Conservation (phyloP, 2,113 vertebrate genomes). For the Artemisiospiza belli region DNA sequence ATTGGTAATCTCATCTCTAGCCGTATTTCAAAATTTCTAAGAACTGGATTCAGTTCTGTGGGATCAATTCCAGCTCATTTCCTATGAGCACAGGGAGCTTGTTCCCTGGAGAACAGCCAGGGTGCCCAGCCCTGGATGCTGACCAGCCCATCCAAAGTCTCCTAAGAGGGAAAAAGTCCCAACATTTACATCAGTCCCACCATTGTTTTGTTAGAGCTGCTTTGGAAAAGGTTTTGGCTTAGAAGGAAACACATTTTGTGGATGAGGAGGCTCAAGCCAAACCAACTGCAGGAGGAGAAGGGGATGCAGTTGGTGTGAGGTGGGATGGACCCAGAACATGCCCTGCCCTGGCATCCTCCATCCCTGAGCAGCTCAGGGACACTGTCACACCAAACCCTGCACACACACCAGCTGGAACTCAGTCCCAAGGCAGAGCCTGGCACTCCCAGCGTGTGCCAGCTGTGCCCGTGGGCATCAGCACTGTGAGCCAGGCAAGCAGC, state of each 20-base stretch:
- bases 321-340: background rate
- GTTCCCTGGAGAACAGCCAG: background rate
- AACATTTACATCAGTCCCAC: background rate
- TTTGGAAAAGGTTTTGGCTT: background rate
- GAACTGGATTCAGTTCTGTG: background rate
- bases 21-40: background rate
- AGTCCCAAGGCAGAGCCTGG: background rate
- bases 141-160: background rate
- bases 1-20: background rate
- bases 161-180: background rate
- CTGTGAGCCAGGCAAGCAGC: conserved; percentile 66
- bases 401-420: background rate
- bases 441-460: background rate
- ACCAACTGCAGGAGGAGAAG: background rate
- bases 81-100: background rate
- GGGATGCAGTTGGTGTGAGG: background rate
- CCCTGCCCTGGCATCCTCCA: background rate
- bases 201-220: background rate
- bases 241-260: background rate
- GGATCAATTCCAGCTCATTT: background rate
- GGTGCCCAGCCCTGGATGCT: background rate
- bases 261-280: background rate
- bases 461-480: background rate
- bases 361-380: accelerated
- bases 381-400: accelerated